phyloP scores from a whole-genome alignment of 2,113 vertebrate species.

The Myanophis thanlyinensis region DNA sequence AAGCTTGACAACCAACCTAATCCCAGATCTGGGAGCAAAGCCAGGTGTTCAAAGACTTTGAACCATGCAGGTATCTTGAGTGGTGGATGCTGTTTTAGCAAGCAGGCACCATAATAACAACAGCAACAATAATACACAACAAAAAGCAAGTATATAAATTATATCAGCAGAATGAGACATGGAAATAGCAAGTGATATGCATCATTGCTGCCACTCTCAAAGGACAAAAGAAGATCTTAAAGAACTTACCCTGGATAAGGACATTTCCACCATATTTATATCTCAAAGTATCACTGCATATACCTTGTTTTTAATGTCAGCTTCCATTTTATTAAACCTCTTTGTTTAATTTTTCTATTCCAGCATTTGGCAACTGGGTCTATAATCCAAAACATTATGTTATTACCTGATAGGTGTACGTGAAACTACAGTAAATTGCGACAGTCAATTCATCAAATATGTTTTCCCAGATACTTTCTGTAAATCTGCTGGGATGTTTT shows the following conservation, averaged over 20 bases:
- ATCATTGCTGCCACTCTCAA: constrained; percentile 7
- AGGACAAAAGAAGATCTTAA: constrained; percentile 20
- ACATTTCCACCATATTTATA: not conserved
- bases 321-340: constrained; percentile 32
- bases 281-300: constrained; percentile 9
- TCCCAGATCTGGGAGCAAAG: not conserved
- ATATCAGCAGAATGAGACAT: not conserved
- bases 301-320: constrained; percentile 24
- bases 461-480: not conserved
- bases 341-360: constrained; percentile 36
- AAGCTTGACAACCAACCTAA: not conserved
- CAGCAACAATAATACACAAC: not conserved
- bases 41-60: not conserved
- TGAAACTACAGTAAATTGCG: constrained; percentile 21
- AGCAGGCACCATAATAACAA: not conserved
- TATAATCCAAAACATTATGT: constrained; percentile 19
- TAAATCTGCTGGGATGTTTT: constrained; percentile 35
- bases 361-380: constrained; percentile 37
- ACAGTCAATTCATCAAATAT: constrained; percentile 38
- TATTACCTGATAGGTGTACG: not conserved
- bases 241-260: constrained; percentile 22
- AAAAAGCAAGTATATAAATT: not conserved
- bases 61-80: not conserved
- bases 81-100: not conserved
- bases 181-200: not conserved